phyloP scores from a whole-genome alignment of 2,888 invertebrate species.

The Morpho deidamia region DNA sequence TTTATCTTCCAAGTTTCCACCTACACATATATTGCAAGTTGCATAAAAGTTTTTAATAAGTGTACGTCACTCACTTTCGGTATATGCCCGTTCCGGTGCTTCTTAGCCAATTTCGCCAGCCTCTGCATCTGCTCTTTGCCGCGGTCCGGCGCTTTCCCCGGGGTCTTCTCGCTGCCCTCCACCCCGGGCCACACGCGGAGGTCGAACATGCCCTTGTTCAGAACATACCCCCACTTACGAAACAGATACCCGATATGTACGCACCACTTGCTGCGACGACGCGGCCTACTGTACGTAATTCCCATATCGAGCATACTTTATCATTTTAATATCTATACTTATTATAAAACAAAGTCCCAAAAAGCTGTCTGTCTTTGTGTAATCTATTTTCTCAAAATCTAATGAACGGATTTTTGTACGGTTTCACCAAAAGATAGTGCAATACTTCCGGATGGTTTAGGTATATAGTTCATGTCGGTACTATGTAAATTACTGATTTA shows the following conservation, averaged over 20 bases:
- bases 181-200: slow-evolving; percentile 94
- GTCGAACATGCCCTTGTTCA: slow-evolving; percentile 87
- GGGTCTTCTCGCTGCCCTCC: slow-evolving; percentile 88
- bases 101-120: slow-evolving; percentile 93
- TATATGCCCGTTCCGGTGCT: slow-evolving; percentile 96
- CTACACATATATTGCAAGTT: too few species aligned
- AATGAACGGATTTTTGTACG: too few species aligned
- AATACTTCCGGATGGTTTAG: too few species aligned
- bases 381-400: too few species aligned
- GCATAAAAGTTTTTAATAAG: too few species aligned
- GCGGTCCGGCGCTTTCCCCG: slow-evolving; percentile 89
- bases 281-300: not conserved
- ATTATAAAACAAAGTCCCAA: too few species aligned
- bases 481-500: too few species aligned
- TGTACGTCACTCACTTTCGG: slow-evolving; percentile 80
- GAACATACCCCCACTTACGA: slow-evolving; percentile 35
- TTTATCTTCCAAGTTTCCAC: too few species aligned
- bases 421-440: too few species aligned
- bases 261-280: slow-evolving; percentile 32
- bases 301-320: not conserved
- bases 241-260: slow-evolving; percentile 33
- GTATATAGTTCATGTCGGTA: too few species aligned
- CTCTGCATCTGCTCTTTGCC: slow-evolving; percentile 93
- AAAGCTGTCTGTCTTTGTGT: too few species aligned
- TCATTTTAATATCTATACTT: too few species aligned